Conservation (phyloP, 2,888 invertebrate genomes). For the Mythimna ferrago region DNA sequence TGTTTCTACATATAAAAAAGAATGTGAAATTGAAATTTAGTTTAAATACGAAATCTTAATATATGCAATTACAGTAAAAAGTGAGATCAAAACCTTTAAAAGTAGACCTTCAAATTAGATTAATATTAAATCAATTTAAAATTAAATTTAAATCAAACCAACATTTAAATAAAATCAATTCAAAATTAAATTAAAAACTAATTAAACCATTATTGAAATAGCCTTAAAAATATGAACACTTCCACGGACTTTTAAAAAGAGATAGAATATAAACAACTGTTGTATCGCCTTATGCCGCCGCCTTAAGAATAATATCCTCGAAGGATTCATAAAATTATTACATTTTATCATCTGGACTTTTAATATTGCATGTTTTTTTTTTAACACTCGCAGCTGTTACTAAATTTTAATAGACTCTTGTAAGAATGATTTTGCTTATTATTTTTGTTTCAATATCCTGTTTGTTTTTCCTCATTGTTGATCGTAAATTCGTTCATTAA, state of each 20-base stretch:
- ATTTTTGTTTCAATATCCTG: slow-evolving; percentile 11
- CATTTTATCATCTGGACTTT: slow-evolving; percentile 27
- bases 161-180: too few species aligned
- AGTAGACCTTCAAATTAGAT: too few species aligned
- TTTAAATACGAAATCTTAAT: too few species aligned
- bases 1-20: too few species aligned
- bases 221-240: not conserved
- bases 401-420: slow-evolving; percentile 22
- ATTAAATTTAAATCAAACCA: too few species aligned
- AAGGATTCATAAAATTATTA: slow-evolving; percentile 31
- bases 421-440: slow-evolving; percentile 1
- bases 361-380: slow-evolving; percentile 14
- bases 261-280: not conserved
- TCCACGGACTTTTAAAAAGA: too few species aligned
- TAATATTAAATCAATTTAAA: too few species aligned
- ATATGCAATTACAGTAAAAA: too few species aligned
- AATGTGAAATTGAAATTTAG: too few species aligned
- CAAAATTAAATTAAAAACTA: too few species aligned
- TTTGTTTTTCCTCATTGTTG: slow-evolving; percentile 17
- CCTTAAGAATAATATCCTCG: slow-evolving; percentile 15
- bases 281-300: not conserved
- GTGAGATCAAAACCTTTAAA: too few species aligned
- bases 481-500: not conserved
- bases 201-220: too few species aligned
- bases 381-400: slow-evolving; percentile 22